phyloP scores from a whole-genome alignment of 1,140 invertebrate genomes.

The Aphelinus atriplicis region DNA sequence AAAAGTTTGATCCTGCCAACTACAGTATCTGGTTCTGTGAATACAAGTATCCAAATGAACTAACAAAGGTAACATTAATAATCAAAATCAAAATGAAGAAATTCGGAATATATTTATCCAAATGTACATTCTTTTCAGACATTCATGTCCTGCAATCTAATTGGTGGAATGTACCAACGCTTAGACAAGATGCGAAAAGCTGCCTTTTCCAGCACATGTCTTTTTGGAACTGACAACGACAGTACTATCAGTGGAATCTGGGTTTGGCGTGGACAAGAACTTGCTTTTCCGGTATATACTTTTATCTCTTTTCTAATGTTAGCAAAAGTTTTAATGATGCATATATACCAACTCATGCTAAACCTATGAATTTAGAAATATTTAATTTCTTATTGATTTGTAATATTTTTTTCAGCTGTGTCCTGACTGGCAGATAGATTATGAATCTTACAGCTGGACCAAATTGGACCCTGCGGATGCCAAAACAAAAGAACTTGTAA shows the following conservation, averaged over 20 bases:
- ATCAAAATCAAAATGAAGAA: background rate
- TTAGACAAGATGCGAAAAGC: slow-evolving; percentile 98
- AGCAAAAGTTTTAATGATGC: too few relatives aligned
- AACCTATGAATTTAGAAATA: slow-evolving; percentile 23
- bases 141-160: slow-evolving; percentile 64
- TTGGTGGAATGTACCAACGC: slow-evolving; percentile 92
- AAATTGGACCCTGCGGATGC: slow-evolving; percentile 87
- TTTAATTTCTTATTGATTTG: background rate
- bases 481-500: slow-evolving; percentile 90
- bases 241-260: slow-evolving; percentile 95
- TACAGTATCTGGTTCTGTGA: slow-evolving; percentile 98
- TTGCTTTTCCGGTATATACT: slow-evolving; percentile 83
- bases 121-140: slow-evolving; percentile 56
- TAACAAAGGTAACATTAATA: slow-evolving; percentile 75
- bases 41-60: slow-evolving; percentile 96
- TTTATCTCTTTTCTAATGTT: too few relatives aligned
- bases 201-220: slow-evolving; percentile 91
- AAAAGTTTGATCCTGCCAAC: slow-evolving; percentile 96
- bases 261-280: slow-evolving; percentile 95
- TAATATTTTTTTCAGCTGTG: slow-evolving; percentile 72
- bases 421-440: slow-evolving; percentile 96
- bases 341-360: too few relatives aligned
- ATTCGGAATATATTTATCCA: slow-evolving; percentile 21
- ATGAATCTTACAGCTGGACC: slow-evolving; percentile 96
- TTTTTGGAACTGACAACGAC: slow-evolving; percentile 94